Conservation (phyloP, 2,888 invertebrate species). For the Pemphredon lugubris region DNA sequence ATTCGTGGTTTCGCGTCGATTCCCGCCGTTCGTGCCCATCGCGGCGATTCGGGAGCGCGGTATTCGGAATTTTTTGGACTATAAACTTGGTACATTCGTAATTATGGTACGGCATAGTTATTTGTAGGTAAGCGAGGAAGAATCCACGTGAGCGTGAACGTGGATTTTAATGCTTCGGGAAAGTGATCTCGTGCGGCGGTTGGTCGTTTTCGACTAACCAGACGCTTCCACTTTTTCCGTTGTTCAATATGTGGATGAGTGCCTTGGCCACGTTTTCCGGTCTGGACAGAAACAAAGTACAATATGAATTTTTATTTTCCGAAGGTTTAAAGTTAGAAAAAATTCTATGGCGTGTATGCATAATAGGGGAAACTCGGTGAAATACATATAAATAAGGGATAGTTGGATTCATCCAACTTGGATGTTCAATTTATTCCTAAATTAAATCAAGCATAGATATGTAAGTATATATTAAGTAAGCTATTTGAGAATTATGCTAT, state of each 20-base stretch:
- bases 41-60: constrained; percentile 3
- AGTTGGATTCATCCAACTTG: too few species aligned
- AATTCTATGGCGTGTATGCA: not conserved
- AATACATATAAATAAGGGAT: too few species aligned
- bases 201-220: constrained; percentile 72
- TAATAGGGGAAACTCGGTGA: too few species aligned
- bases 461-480: too few species aligned
- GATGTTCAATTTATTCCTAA: too few species aligned
- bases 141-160: constrained; percentile 50
- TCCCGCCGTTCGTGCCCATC: constrained; percentile 7
- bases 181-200: constrained; percentile 65
- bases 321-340: not conserved
- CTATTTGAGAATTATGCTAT: too few species aligned
- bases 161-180: constrained; percentile 70
- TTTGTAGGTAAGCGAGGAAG: constrained; percentile 71
- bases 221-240: constrained; percentile 67
- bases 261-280: constrained; percentile 85
- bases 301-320: not conserved
- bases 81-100: constrained; percentile 45
- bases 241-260: constrained; percentile 67
- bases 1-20: constrained; percentile 2
- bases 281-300: constrained; percentile 82
- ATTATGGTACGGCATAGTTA: constrained; percentile 69
- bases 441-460: too few species aligned
- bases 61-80: constrained; percentile 23